These are phyloP conservation scores for Nycteola revayana DNA, from an alignment of 2,888 invertebrate species.

Conservation along the genomic window DNA sequence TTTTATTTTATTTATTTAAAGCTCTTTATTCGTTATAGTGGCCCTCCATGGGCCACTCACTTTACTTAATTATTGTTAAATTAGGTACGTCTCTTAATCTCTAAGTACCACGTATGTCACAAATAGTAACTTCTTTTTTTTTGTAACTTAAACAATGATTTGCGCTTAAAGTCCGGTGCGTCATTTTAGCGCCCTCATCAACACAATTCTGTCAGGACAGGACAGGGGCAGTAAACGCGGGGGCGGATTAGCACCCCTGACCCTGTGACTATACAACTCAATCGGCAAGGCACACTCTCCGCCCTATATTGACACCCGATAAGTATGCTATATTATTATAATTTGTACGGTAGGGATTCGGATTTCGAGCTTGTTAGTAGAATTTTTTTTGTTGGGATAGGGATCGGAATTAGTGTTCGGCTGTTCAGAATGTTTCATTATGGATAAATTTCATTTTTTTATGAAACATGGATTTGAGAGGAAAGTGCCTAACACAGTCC, in stretches of 20 bases:
- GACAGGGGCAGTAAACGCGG: constrained; percentile 41
- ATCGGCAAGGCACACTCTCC: constrained; percentile 49
- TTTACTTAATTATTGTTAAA: no score
- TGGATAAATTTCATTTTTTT: background rate
- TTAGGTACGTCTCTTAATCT: no score
- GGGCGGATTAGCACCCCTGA: constrained; percentile 67
- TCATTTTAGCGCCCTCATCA: constrained; percentile 33
- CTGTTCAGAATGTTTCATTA: background rate
- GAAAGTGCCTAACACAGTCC: no score
- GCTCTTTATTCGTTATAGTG: no score
- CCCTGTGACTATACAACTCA: constrained; percentile 66
- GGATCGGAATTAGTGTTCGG: constrained; percentile 1
- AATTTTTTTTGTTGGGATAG: background rate
- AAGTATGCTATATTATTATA: constrained; percentile 33
- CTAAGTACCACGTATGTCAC: no score
- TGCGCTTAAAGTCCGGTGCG: no score
- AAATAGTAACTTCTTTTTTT: no score
- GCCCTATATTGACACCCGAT: constrained; percentile 32
- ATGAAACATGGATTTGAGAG: no score
- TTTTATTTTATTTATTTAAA: no score
- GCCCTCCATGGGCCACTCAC: no score
- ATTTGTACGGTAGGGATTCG: constrained; percentile 27
- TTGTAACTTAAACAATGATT: no score
- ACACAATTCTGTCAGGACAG: constrained; percentile 8
- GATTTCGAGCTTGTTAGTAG: background rate